phyloP scores from a whole-genome alignment of 2,113 vertebrate genomes.

The Acanthochromis polyacanthus region DNA sequence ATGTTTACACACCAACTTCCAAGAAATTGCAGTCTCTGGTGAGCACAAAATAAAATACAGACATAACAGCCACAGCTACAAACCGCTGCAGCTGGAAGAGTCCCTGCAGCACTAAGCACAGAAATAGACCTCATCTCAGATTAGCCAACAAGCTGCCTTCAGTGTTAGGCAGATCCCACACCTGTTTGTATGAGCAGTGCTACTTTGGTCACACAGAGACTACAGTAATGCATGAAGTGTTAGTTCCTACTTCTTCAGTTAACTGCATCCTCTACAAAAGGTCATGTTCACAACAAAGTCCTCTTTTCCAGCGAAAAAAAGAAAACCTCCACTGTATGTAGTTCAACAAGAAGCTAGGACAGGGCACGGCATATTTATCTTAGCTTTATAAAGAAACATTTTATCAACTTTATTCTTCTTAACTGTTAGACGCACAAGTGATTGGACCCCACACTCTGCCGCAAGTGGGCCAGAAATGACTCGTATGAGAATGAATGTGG shows the following conservation, averaged over 20 bases:
- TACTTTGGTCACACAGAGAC: constrained; percentile 67
- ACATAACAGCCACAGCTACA: constrained; percentile 49
- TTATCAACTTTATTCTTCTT: background rate
- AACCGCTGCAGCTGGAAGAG: constrained; percentile 39
- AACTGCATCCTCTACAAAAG: constrained; percentile 51
- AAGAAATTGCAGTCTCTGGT: constrained; percentile 56
- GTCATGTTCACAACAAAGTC: constrained; percentile 61
- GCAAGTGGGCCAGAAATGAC: too few species aligned
- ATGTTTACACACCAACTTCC: constrained; percentile 80
- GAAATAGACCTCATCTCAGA: constrained; percentile 49
- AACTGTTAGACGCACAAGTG: too few species aligned
- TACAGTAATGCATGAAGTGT: constrained; percentile 79
- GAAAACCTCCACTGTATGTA: constrained; percentile 3
- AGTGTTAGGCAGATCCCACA: constrained; percentile 44
- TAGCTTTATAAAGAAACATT: background rate
- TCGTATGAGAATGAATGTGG: too few species aligned
- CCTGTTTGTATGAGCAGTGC: constrained; percentile 38
- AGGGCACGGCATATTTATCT: background rate
- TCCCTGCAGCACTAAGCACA: constrained; percentile 57
- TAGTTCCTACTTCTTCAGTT: constrained; percentile 68
- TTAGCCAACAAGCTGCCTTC: constrained; percentile 39
- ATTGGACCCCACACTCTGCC: too few species aligned
- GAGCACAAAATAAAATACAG: constrained; percentile 57
- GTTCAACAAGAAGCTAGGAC: background rate
- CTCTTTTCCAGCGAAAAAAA: background rate